Base-by-base conservation (phyloP, 1,140 invertebrate species). In the Cotesia typhae region DNA sequence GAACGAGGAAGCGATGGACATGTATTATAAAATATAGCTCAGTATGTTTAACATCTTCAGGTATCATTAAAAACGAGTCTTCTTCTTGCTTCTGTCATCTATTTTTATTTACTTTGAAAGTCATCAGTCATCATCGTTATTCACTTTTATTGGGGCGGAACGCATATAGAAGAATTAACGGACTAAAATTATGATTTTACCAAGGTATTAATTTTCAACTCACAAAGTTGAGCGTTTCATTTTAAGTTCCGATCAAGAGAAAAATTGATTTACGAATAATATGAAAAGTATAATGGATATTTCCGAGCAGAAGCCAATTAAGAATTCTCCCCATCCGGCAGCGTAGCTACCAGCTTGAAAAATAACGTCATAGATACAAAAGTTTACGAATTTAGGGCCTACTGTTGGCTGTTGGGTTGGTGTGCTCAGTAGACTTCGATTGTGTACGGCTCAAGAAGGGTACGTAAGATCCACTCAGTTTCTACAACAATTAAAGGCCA, bases 301-400 rank as follows among this genome's bases (percentile, higher is more conserved):
- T 36, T 64, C 41, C 69, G 70, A 64, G 71, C 71, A 71, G 37
- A 57, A 59, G 77, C 79, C 76, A 81, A 79, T 82, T 80, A 81
- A 80, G 78, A 77, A 77, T 77, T 75, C 75, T 77, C 75, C 81
- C 41, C 7, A 82, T 81, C 81, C 80, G 81, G 78, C 81, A 76
- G 67, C 75, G 52, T 74, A 81, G 76, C 74, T 73, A 51, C 57
- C 10, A 65, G 57, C 37, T 38, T 41, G n/a, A 52, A 67, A 37
- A 66, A 67, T 60, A n/a, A 72, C 65, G 55, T 14, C 53, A 20
- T 66, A 20, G 51, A 66, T 59, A 57, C 20, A 20, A 47, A n/a
- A n/a, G 51, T 35, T 71, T 17, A 71, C 35, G 70, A 28, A 65
- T 66, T 52, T 51, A 35, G n/a, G 17, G n/a, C 59, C 69, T 52